These are phyloP conservation scores for Pachliopta kotzebuea DNA, from an alignment of 2,888 invertebrate species.

Conservation along the genomic window DNA sequence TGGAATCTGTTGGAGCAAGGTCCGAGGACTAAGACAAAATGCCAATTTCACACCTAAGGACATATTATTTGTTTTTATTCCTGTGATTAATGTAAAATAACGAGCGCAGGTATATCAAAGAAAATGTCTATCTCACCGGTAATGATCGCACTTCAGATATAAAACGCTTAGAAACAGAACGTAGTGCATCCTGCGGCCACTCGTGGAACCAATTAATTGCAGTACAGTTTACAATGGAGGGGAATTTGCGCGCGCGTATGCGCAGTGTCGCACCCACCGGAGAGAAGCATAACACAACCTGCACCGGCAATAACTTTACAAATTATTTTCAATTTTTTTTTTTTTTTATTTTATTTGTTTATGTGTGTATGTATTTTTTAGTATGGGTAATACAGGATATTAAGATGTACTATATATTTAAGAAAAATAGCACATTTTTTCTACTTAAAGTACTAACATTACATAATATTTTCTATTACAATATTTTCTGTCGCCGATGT, in stretches of 20 bases:
- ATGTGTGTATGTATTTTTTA: too few species aligned
- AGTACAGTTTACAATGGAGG: conserved; percentile 95
- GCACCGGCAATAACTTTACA: neutral
- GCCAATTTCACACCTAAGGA: too few species aligned
- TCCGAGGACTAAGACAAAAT: too few species aligned
- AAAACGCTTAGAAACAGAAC: conserved; percentile 93
- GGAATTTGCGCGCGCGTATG: conserved; percentile 94
- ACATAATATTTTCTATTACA: too few species aligned
- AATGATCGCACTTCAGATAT: conserved; percentile 88
- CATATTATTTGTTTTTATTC: neutral
- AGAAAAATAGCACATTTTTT: too few species aligned
- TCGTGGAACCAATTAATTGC: conserved; percentile 98
- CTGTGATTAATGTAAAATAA: neutral
- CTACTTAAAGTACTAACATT: too few species aligned
- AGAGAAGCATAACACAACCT: conserved; percentile 94
- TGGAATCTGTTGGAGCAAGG: too few species aligned
- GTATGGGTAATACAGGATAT: too few species aligned
- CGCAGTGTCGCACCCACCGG: conserved; percentile 95
- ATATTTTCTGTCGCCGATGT: too few species aligned
- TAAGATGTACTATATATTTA: too few species aligned
- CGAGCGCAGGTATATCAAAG: neutral
- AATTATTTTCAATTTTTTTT: too few species aligned
- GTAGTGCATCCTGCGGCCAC: conserved; percentile 95
- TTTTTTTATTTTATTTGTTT: too few species aligned
- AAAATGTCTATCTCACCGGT: conserved; percentile 68